Conservation (phyloP, 1,140 invertebrate genomes). For the Aphidius ervi region DNA sequence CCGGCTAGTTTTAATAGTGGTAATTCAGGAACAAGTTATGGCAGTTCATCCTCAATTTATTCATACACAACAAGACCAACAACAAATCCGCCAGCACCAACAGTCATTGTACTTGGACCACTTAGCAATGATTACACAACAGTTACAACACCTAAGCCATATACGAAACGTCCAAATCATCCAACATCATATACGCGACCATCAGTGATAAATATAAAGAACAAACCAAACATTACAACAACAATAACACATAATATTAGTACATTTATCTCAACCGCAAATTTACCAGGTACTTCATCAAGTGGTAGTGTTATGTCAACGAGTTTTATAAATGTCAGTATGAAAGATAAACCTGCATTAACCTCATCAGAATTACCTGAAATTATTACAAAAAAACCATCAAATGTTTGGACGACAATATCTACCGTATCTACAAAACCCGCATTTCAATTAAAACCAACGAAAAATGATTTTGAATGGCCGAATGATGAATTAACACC, state of each 20-base stretch:
- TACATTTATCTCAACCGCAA: conserved; percentile 41
- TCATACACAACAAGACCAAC: conserved; percentile 41
- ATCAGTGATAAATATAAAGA: conserved; percentile 32
- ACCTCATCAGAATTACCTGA: conserved; percentile 7
- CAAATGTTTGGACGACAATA: conserved; percentile 41
- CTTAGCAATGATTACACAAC: conserved; percentile 49
- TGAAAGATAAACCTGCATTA: conserved; percentile 40
- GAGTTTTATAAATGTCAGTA: conserved; percentile 47
- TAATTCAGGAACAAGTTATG: conserved; percentile 17
- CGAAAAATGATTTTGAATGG: conserved; percentile 23
- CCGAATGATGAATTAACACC: conserved; percentile 23
- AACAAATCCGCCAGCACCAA: conserved; percentile 60
- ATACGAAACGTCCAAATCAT: conserved; percentile 30
- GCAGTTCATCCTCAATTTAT: conserved; percentile 28
- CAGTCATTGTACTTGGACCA: conserved; percentile 67
- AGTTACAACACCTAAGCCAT: conserved; percentile 45
- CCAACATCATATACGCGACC: conserved; percentile 29
- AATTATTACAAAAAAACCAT: conserved; percentile 32
- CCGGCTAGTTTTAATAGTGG: conserved; percentile 16
- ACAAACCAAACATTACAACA: conserved; percentile 39
- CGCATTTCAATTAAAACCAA: conserved; percentile 39
- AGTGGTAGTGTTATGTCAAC: conserved; percentile 46
- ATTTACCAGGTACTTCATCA: conserved; percentile 24
- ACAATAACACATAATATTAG: conserved; percentile 51
- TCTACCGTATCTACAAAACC: conserved; percentile 40